Percentiles rank a stretch among this genome's conserved stretches.
Evolutionary conservation across 2,888 invertebrate genomes (phyloP).

Genomic region (Calliphora vomitoria): DNA sequence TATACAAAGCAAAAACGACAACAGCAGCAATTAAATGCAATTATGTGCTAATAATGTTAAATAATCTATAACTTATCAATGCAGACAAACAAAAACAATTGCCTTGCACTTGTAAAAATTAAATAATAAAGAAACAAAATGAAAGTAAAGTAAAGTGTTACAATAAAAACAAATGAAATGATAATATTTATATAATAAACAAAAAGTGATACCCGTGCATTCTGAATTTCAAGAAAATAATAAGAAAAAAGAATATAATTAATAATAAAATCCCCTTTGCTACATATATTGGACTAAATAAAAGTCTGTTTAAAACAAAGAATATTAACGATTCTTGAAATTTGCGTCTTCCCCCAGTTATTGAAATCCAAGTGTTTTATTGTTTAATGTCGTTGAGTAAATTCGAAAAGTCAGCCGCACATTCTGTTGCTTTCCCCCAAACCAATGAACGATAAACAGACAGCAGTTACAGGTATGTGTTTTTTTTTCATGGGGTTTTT

Average conservation of each 20-base stretch:
- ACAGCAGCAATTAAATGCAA: slow-evolving; percentile 21
- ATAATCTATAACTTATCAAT: slow-evolving; percentile 9
- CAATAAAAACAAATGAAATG: neutral
- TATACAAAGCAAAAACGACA: neutral
- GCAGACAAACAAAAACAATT: neutral
- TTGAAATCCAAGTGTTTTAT: slow-evolving; percentile 47
- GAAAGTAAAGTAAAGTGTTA: neutral
- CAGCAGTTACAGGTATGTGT: slow-evolving; percentile 59
- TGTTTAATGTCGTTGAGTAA: slow-evolving; percentile 53
- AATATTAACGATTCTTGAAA: neutral
- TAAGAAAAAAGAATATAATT: slow-evolving; percentile 23
- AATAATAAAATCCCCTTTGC: neutral
- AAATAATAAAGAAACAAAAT: neutral
- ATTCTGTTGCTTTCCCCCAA: slow-evolving; percentile 44
- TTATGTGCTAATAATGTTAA: slow-evolving; percentile 26
- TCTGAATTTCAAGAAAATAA: slow-evolving; percentile 1
- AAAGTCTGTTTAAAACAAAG: neutral
- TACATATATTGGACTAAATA: neutral
- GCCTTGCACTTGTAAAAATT: neutral
- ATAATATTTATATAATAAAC: slow-evolving; percentile 19
- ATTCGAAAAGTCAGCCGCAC: slow-evolving; percentile 48
- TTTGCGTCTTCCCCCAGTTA: neutral
- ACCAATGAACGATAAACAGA: slow-evolving; percentile 65
- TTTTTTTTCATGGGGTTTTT: neutral
- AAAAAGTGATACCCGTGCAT: neutral